These are phyloP conservation scores for Microctonus brassicae DNA, from an alignment of 2,888 invertebrate genomes.

Conservation along the genomic window DNA sequence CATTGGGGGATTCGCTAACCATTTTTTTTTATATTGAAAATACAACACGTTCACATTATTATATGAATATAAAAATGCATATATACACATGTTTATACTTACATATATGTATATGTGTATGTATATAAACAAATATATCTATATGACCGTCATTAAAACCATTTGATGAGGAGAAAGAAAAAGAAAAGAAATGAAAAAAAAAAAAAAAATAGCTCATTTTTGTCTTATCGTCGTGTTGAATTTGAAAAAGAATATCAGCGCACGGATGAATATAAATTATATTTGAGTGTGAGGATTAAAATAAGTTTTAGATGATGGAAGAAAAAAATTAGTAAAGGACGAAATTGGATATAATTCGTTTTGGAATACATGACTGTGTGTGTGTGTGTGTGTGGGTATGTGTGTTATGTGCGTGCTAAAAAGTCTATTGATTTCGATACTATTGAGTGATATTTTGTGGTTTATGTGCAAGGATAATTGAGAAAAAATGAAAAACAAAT, in stretches of 20 bases:
- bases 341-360: neutral
- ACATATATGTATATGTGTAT: too few species aligned
- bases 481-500: neutral
- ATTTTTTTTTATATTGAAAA: neutral
- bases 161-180: neutral
- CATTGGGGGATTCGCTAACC: conserved; percentile 66
- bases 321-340: neutral
- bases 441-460: neutral
- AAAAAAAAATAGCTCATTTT: too few species aligned
- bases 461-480: neutral
- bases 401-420: neutral
- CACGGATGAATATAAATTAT: neutral
- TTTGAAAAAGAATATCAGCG: neutral
- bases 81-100: neutral
- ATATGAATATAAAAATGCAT: too few species aligned
- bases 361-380: too few species aligned
- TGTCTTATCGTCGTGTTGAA: neutral
- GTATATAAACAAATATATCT: neutral
- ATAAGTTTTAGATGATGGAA: neutral
- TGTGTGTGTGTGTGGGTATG: neutral
- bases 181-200: too few species aligned
- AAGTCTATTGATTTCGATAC: neutral
- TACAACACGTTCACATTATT: neutral
- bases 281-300: neutral
- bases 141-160: neutral